Evolutionary conservation across 2,113 vertebrate species (phyloP), one percentile per base, ranked within the genome.

Genomic region (Marcusenius ussheri): DNA sequence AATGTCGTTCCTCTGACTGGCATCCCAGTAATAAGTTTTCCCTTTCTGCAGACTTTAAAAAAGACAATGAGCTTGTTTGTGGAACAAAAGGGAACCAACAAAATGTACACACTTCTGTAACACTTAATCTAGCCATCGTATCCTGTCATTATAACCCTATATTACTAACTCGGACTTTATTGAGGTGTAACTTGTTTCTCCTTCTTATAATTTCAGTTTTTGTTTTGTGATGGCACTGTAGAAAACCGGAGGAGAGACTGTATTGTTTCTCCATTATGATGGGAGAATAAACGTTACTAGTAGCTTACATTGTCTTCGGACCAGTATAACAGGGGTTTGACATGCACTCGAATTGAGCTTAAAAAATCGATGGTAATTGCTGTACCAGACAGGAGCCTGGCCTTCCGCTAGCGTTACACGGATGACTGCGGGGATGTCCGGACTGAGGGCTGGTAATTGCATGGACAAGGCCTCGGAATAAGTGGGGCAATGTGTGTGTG

Each of bases 261-360:
- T 85, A 31, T 89, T 91, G 90, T 94, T 95, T 93, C 94, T 96
- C 94, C 94, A 95, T 95, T 91, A 96, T 10, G 8, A 47, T 9
- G 19, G 83, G 9, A 47, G 45, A 84, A 42, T 84, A 47, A 90
- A 91, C 91, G 89, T 93, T 95, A 92, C 93, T 87, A 91, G 92
- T 92, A 92, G 92, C 92, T 91, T 9, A 89, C 88, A 87, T 93
- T 87, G 93, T 94, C 94, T 95, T 93, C 94, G 92, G 94, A 95
- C 92, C 95, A 95, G 95, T 95, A 94, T 94, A 96, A 95, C 95
- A 94, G 95, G 95, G 95, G 94, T 95, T 96, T 95, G 95, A 95
- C 95, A 96, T 96, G 96, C 95, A 94, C 93, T 94, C 95, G 95
- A 93, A 94, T 96, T 95, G 95, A 95, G 95, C 95, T 96, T 95